A percentile compares a stretch with the other conserved stretches of the same genome.
These are phyloP conservation scores for Aphrophora alni DNA, from an alignment of 2,888 invertebrate species.

Conservation along the genomic window DNA sequence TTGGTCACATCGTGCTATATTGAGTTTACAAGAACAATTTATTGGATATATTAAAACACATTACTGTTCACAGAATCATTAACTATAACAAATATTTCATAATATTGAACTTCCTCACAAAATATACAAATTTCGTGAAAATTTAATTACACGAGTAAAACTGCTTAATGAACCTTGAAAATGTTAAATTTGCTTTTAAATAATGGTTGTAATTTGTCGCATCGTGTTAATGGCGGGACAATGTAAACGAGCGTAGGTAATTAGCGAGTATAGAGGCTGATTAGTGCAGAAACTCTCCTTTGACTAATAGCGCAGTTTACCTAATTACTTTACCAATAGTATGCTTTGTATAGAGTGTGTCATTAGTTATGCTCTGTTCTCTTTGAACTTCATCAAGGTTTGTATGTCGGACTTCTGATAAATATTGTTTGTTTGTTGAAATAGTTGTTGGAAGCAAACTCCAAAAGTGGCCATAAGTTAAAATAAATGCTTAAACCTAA, in stretches of 20 bases:
- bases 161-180: not conserved
- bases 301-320: not conserved
- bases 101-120: too few species aligned
- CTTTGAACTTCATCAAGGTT: too few species aligned
- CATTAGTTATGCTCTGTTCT: not conserved
- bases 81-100: too few species aligned
- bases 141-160: not conserved
- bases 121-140: not conserved
- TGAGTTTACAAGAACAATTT: too few species aligned
- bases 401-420: too few species aligned
- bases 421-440: too few species aligned
- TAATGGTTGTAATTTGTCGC: not conserved
- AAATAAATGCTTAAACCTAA: too few species aligned
- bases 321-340: not conserved
- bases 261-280: not conserved
- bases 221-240: not conserved
- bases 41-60: too few species aligned
- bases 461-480: too few species aligned
- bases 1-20: too few species aligned
- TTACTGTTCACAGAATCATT: too few species aligned
- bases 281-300: not conserved
- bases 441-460: too few species aligned
- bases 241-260: not conserved
- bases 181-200: not conserved
- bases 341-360: not conserved